Evolutionary conservation across 2,797 vertebrate genomes (phyloP), one percentile per base, ranked within the genome.

Genomic region (Atherinosoma microstoma): DNA sequence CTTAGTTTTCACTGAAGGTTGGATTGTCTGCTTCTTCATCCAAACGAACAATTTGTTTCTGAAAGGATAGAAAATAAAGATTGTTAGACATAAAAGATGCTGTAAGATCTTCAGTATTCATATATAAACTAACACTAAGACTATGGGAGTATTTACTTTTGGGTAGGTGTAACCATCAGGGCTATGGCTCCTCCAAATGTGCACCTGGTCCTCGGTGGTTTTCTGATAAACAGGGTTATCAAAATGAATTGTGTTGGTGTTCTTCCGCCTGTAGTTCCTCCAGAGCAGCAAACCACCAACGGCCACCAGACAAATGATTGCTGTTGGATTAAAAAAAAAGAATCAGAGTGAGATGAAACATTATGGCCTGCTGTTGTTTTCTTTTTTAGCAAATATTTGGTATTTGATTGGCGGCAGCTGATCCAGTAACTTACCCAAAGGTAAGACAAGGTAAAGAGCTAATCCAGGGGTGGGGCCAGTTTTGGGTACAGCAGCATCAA

Each of bases 151-250:
- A 29, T 93, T 93, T 76, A 97, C 96, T 66, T 95, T 94, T 58
- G 96, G 96, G 76, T 98, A 97, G 6, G 91, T 90, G 87, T 96
- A 97, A 64, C 97, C 97, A 0, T 96, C 96, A 24, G 92, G 93
- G 74, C 90, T 94, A 79, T 94, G 87, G 89, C 88, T 95, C 80
- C 92, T 93, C 87, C 95, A 96, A 68, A 97, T 96, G 86, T 95
- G 96, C 45, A 97, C 92, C 70, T 97, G 95, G 11, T 98, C 97
- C 69, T 95, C 95, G 0, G 97, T 97, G 75, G 97, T 97, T 84
- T 98, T 98, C 91, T 97, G 97, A 88, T 98, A 98, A 36, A 98
- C 96, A 0, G 97, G 97, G 80, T 98, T 98, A 86, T 97, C 95
- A 15, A 98, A 98, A 92, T 97, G 95, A 74, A 98, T 97, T 9